Base-by-base conservation (phyloP, 2,797 vertebrate genomes). In the Knipowitschia caucasica region DNA sequence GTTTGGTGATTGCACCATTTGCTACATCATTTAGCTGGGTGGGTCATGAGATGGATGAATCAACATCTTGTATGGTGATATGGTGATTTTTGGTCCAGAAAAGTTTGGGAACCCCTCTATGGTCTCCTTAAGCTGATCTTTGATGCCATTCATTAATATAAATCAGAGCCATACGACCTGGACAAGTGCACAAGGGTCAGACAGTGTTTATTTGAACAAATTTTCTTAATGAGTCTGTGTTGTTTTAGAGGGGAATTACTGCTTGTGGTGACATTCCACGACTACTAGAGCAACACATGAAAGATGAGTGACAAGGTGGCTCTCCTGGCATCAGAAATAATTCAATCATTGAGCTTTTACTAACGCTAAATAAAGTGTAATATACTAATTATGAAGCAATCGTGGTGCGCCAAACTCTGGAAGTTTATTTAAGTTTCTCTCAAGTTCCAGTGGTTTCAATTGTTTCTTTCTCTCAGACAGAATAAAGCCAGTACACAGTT, bases 191-290 rank as follows among this genome's bases (percentile, higher is more conserved):
- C 71, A 77, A 82, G 77, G 68, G 64, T 81, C 75, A 87, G 76
- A 79, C 77, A 58, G 63, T 78, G 83, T 86, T 81, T 77, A 65
- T 78, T 82, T 84, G 75, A 62, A 56, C 67, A 69, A 72, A 61
- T 67, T 76, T 78, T 67, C 77, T 70, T 81, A 81, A 85, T 80
- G 82, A 75, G 75, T 83, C 75, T 64, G 69, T 69, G 71, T 78
- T 77, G 77, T 84, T 77, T 67, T 68, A 76, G 75, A 53, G 59
- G 75, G 73, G 58, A 83, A 66, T 60, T 29, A 35, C 51, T 58
- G 71, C 75, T 65, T 55, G 67, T 73, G 69, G 75, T 57, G 27
- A 62, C 67, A 80, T 86, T 86, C 82, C 82, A 78, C 70, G 47
- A 55, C 60, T 67, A 70, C 71, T 51, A 47, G 44, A 29, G 63